Evolutionary conservation across 2,888 invertebrate species (phyloP).

Genomic region (Tupiocoris notatus): DNA sequence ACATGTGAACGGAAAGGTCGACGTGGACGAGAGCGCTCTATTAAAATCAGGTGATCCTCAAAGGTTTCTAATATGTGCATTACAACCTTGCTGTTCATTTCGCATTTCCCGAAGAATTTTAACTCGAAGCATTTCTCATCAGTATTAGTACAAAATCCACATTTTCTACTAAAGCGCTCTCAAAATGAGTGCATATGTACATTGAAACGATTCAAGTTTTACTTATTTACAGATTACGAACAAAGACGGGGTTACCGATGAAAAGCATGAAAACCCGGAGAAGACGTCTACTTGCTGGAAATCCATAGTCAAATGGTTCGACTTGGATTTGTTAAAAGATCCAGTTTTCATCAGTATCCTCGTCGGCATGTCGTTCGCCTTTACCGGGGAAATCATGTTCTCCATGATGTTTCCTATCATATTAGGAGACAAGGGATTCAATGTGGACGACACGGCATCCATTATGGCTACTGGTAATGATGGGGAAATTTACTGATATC

Average conservation of each 20-base stretch:
- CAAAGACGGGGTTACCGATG: background rate
- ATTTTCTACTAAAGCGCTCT: too few species aligned
- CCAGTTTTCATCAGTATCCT: conserved; percentile 67
- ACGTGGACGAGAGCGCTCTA: background rate
- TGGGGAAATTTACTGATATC: too few species aligned
- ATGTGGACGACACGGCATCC: conserved; percentile 60
- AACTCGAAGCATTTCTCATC: too few species aligned
- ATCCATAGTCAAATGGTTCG: conserved; percentile 60
- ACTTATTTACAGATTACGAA: background rate
- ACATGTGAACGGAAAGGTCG: background rate
- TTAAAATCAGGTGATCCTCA: background rate
- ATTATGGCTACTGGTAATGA: conserved; percentile 58
- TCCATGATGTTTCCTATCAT: conserved; percentile 67
- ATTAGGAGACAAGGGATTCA: conserved; percentile 62
- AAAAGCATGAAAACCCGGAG: background rate
- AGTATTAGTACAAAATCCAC: too few species aligned
- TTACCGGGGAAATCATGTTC: conserved; percentile 69
- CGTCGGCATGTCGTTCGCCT: conserved; percentile 66
- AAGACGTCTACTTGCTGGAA: conserved; percentile 28
- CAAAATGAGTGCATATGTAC: too few species aligned
- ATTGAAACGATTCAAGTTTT: background rate
- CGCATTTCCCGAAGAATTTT: too few species aligned
- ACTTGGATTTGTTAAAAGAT: conserved; percentile 64
- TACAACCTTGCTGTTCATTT: background rate
- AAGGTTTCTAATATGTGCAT: background rate